Conservation (phyloP, 2,888 invertebrate genomes). For the Tubiluchus corallicola region DNA sequence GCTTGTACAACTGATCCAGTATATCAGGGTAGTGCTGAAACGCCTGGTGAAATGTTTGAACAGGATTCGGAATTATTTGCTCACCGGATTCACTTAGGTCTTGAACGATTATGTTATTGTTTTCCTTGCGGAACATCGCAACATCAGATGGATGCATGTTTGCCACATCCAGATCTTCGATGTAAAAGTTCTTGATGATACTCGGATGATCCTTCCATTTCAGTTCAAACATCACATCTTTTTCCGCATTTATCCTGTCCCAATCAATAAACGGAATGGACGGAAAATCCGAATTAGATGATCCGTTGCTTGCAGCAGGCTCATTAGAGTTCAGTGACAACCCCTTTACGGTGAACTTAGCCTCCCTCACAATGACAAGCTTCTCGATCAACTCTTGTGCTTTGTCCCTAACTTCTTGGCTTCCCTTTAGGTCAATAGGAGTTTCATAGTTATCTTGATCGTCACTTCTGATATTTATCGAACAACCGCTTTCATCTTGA, state of each 20-base stretch:
- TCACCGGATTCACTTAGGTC: constrained; percentile 19
- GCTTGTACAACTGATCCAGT: constrained; percentile 54
- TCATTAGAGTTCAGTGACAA: no score
- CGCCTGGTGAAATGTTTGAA: constrained; percentile 59
- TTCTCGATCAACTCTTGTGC: constrained; percentile 27
- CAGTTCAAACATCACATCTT: constrained; percentile 39
- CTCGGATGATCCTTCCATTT: constrained; percentile 37
- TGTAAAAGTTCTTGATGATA: constrained; percentile 61
- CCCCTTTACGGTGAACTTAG: constrained; percentile 7
- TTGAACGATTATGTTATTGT: constrained; percentile 42
- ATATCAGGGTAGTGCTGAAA: constrained; percentile 60
- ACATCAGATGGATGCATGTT: constrained; percentile 45
- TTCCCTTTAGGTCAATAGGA: constrained; percentile 35
- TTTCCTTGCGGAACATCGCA: constrained; percentile 34
- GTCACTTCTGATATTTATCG: constrained; percentile 32
- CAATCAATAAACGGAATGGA: constrained; percentile 26
- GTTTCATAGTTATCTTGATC: constrained; percentile 23
- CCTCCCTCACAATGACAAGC: constrained; percentile 10
- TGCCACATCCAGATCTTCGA: constrained; percentile 49
- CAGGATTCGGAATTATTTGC: constrained; percentile 49
- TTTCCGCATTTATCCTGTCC: constrained; percentile 26
- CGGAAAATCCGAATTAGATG: not conserved
- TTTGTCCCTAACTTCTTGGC: constrained; percentile 33
- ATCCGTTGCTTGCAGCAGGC: constrained; percentile 15
- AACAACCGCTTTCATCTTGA: constrained; percentile 19